Evolutionary conservation across 2,797 vertebrate species (phyloP).

Genomic region (Poecilia picta): DNA sequence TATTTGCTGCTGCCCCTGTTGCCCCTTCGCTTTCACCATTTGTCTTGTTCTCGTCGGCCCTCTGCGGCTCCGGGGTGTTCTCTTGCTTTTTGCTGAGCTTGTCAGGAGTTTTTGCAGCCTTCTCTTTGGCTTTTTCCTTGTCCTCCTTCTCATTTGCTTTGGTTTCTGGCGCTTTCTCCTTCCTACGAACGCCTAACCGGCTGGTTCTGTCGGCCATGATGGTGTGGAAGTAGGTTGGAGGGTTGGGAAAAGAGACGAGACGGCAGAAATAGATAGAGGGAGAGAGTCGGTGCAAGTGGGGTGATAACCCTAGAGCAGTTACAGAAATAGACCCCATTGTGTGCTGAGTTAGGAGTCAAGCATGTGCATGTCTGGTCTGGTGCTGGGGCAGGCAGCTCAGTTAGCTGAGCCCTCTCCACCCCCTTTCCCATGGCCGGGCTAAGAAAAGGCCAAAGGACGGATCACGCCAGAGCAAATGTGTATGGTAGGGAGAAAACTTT

Average conservation of each 20-base stretch:
- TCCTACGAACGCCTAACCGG: slow-evolving; percentile 67
- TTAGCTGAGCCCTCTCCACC: slow-evolving; percentile 55
- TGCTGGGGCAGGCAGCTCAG: slow-evolving; percentile 35
- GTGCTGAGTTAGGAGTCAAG: slow-evolving; percentile 53
- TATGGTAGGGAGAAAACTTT: neutral
- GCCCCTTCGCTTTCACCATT: slow-evolving; percentile 57
- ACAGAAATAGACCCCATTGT: slow-evolving; percentile 80
- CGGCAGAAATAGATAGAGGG: slow-evolving; percentile 33
- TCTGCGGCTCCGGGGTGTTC: slow-evolving; percentile 42
- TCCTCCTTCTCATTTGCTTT: slow-evolving; percentile 71
- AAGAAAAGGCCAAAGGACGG: slow-evolving; percentile 69
- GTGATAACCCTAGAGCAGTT: slow-evolving; percentile 64
- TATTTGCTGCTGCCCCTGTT: slow-evolving; percentile 48
- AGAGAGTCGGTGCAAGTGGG: slow-evolving; percentile 46
- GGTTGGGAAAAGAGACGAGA: slow-evolving; percentile 42
- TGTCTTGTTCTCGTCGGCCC: slow-evolving; percentile 50
- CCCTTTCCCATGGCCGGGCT: slow-evolving; percentile 55
- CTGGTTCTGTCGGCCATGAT: slow-evolving; percentile 82
- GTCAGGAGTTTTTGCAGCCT: slow-evolving; percentile 54
- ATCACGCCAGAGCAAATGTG: slow-evolving; percentile 8
- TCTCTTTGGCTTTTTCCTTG: slow-evolving; percentile 59
- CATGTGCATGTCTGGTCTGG: slow-evolving; percentile 52
- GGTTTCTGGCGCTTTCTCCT: slow-evolving; percentile 74
- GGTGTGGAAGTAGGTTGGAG: slow-evolving; percentile 48
- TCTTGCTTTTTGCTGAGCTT: slow-evolving; percentile 63